Evolutionary conservation across 2,888 invertebrate genomes (phyloP).

Genomic region (Drosophila prostipennis): DNA sequence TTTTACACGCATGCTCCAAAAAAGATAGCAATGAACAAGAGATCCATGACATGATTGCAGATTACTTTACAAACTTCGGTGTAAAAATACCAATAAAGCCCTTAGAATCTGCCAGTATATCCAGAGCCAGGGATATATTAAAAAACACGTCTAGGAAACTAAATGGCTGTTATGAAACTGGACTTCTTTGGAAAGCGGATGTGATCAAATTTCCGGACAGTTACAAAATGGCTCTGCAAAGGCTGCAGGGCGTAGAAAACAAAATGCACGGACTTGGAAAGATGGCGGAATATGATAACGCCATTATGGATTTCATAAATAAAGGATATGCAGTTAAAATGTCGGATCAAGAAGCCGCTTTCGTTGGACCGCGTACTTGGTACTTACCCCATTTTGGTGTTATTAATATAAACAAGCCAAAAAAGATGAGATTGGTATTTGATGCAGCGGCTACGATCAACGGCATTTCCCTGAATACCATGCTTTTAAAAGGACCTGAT

Average conservation of each 20-base stretch:
- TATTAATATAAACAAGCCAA: background rate
- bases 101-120: background rate
- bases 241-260: background rate
- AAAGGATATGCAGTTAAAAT: background rate
- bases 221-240: background rate
- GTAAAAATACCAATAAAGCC: background rate
- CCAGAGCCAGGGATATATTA: background rate
- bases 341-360: background rate
- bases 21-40: too few species aligned
- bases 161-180: conserved; percentile 1
- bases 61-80: background rate
- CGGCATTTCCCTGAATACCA: background rate
- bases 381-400: background rate
- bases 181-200: background rate
- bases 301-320: background rate
- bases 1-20: too few species aligned
- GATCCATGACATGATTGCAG: background rate
- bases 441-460: conserved; percentile 1
- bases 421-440: background rate
- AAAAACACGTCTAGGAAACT: background rate
- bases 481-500: background rate
- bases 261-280: background rate
- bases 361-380: background rate
- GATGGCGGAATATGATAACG: background rate
- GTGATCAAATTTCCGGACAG: background rate